phyloP scores from a whole-genome alignment of 2,797 vertebrate species.

The Anisognathus igniventris region DNA sequence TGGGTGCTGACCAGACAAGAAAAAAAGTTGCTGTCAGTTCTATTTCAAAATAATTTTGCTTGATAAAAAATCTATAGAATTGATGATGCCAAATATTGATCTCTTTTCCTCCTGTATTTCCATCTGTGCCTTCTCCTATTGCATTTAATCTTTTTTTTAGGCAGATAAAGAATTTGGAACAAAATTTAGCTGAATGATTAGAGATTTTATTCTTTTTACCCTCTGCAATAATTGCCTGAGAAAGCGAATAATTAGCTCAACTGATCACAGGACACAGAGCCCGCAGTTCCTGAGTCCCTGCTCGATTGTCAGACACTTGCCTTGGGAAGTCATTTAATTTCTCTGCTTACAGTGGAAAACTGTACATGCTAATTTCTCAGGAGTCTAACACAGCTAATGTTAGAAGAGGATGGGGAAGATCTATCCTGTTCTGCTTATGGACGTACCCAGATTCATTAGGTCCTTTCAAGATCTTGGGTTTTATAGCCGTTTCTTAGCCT shows the following conservation, averaged over 20 bases:
- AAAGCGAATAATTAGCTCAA: not conserved
- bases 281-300: not conserved
- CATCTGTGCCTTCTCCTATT: not conserved
- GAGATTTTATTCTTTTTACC: not conserved
- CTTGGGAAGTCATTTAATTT: slow-evolving; percentile 23
- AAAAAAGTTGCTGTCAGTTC: not conserved
- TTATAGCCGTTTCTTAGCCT: not conserved
- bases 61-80: not conserved
- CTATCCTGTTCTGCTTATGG: not conserved
- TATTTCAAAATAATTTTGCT: not conserved
- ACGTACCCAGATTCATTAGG: not conserved
- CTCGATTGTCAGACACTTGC: slow-evolving; percentile 25
- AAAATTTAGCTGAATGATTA: not conserved
- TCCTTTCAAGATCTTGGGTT: not conserved
- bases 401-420: not conserved
- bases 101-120: not conserved
- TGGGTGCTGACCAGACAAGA: not conserved
- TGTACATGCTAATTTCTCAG: slow-evolving; percentile 1
- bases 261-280: not conserved
- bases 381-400: not conserved
- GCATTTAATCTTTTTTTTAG: not conserved
- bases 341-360: not conserved
- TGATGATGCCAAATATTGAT: slow-evolving; percentile 20
- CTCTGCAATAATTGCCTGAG: not conserved
- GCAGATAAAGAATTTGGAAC: not conserved